phyloP scores from a whole-genome alignment of 2,797 vertebrate species.

The Pteronotus mesoamericanus region DNA sequence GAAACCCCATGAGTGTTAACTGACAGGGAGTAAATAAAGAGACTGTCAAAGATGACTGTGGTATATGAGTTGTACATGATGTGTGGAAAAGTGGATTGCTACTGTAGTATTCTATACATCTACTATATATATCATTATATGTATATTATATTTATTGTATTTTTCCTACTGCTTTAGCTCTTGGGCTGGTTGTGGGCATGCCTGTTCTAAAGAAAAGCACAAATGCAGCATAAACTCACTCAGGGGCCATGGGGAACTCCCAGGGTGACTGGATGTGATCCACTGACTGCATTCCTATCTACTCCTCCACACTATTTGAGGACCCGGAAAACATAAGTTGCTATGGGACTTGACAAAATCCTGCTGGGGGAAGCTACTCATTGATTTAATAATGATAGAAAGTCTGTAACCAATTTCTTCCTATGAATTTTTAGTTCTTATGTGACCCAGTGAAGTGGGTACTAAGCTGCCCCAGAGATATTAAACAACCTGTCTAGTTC shows the following conservation, averaged over 20 bases:
- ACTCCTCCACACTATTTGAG: not conserved
- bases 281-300: no score
- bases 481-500: not conserved
- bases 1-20: not conserved
- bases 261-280: no score
- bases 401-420: not conserved
- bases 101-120: not conserved
- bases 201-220: not conserved
- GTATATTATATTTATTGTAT: not conserved
- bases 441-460: not conserved
- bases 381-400: not conserved
- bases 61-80: not conserved
- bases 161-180: not conserved
- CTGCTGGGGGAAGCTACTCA: not conserved
- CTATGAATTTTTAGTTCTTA: not conserved
- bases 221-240: not conserved
- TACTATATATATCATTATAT: not conserved
- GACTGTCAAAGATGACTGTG: not conserved
- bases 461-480: not conserved
- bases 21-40: not conserved
- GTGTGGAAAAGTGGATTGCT: not conserved
- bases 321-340: not conserved
- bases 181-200: not conserved
- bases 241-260: not conserved
- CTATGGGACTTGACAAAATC: not conserved